Base-by-base conservation (phyloP, 2,797 vertebrate species). In the Nyctalus aviator region DNA sequence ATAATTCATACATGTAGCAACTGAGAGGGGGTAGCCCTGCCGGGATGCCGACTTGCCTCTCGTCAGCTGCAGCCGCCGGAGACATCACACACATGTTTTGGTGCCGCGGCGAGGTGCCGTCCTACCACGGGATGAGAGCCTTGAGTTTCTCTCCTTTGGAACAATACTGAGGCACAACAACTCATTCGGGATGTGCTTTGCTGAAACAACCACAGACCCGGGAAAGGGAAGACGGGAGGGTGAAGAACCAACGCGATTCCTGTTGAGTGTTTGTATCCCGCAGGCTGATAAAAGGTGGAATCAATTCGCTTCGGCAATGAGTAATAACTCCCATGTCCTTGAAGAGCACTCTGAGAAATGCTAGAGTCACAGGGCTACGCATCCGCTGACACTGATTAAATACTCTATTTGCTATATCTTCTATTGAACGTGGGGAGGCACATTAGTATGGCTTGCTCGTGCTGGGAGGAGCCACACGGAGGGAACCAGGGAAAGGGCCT, bases 301-400 rank as follows among this genome's bases (percentile, higher is more conserved):
- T 97, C 97, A 96, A 97, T 97, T 96, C 55, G 15, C 88, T 95
- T 95, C 96, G 96, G 92, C 62, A 93, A 84, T 96, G 97, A 98
- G 88, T 97, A 97, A 97, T 97, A 97, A 96, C 91, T 95, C 96
- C 95, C 96, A 37, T 91, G 96, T 97, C 97, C 97, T 98, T 98
- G 97, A 98, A 94, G 7, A 97, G 94, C 85, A 97, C 92, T 96
- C 90, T 90, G 85, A 97, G 97, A 97, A 98, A 97, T 96, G 96
- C 94, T 95, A 82, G 94, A 96, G 90, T 95, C 97, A 96, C 75
- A 95, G 94, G 0, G 95, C 88, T 82, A 92, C 23, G 83, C 73
- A 44, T 35, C 68, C 44, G 77, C 94, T 77, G 96, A 93, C 96
- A 96, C 59, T 79, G 96, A 93, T 96, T 96, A 94, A 97, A 93